Evolutionary conservation across 2,113 vertebrate species (phyloP).

Genomic region (Nestor notabilis): DNA sequence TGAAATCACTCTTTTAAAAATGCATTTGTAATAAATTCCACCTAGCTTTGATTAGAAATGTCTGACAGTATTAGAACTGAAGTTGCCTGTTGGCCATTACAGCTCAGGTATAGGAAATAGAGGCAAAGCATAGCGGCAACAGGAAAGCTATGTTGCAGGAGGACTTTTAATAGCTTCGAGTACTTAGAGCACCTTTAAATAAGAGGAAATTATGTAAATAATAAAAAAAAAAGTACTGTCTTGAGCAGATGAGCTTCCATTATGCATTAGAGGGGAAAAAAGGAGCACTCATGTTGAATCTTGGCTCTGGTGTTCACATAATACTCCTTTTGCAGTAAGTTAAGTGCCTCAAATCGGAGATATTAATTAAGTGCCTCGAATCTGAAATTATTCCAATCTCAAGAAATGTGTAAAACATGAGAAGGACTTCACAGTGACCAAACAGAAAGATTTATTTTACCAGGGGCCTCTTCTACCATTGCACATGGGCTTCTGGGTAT

Average conservation of each 20-base stretch:
- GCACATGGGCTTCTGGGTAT: background rate
- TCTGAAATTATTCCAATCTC: background rate
- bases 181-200: background rate
- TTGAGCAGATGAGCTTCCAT: background rate
- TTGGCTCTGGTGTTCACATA: background rate
- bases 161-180: background rate
- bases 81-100: background rate
- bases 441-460: background rate
- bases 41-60: background rate
- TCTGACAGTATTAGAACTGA: background rate
- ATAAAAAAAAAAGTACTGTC: background rate
- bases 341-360: background rate
- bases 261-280: background rate
- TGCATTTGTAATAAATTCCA: background rate
- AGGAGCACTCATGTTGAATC: background rate
- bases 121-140: background rate
- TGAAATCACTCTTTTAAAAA: background rate
- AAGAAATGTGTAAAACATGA: background rate
- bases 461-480: fast-evolving
- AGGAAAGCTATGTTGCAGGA: background rate
- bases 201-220: background rate
- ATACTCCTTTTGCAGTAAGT: background rate
- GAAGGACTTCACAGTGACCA: background rate
- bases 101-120: fast-evolving
- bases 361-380: background rate